Evolutionary conservation across 2,113 vertebrate species (phyloP).

Genomic region (Illadopsis cleaveri): DNA sequence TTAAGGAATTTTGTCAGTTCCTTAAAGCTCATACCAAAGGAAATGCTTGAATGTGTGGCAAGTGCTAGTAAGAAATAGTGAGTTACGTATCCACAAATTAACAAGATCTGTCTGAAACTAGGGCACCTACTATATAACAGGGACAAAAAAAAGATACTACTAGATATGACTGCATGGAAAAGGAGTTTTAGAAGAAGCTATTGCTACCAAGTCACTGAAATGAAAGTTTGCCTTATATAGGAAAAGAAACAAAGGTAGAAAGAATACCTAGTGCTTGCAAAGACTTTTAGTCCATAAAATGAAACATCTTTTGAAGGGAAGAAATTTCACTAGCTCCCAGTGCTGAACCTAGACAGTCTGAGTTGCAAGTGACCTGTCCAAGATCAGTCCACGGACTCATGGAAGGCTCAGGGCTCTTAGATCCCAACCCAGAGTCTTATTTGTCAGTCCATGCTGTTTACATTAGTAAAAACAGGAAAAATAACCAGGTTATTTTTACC

Average conservation of each 20-base stretch:
- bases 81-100: neutral
- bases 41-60: neutral
- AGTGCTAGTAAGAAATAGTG: neutral
- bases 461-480: neutral
- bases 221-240: neutral
- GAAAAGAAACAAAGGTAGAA: neutral
- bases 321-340: neutral
- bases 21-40: neutral
- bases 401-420: neutral
- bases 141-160: neutral
- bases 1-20: neutral
- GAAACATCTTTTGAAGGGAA: neutral
- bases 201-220: neutral
- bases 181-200: neutral
- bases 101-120: neutral
- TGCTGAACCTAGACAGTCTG: neutral
- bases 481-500: neutral
- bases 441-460: neutral
- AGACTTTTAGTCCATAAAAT: neutral
- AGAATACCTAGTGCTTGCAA: neutral
- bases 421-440: neutral
- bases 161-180: neutral
- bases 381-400: neutral
- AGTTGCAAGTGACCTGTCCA: neutral
- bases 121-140: neutral